phyloP scores from a whole-genome alignment of 2,113 vertebrate genomes.

The Bubalus kerabau region DNA sequence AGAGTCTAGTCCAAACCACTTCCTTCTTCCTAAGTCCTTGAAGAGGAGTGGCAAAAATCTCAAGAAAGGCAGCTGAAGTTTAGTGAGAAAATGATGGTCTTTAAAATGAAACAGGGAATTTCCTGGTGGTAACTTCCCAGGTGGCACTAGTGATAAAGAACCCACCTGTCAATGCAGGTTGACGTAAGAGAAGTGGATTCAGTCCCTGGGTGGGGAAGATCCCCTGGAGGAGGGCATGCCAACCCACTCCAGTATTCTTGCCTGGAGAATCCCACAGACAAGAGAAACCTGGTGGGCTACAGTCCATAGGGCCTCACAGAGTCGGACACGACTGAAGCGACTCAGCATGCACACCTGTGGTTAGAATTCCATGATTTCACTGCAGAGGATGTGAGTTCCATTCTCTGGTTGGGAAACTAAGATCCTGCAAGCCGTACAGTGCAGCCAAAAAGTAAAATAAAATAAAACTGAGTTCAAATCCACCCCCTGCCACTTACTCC shows the following conservation, averaged over 20 bases:
- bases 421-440: background rate
- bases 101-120: background rate
- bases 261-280: background rate
- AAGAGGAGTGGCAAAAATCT: background rate
- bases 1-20: slow-evolving; percentile 45
- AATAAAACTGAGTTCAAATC: background rate
- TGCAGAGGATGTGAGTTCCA: background rate
- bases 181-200: background rate
- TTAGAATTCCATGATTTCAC: background rate
- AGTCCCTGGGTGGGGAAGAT: background rate
- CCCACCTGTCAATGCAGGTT: background rate
- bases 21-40: slow-evolving; percentile 13
- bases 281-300: background rate
- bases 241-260: background rate
- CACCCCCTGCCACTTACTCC: background rate
- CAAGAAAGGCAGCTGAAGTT: background rate
- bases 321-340: background rate
- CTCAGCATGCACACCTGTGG: background rate
- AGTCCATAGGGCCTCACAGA: background rate
- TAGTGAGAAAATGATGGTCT: background rate
- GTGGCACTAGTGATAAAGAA: background rate
- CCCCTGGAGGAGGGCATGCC: background rate
- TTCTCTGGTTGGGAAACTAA: background rate
- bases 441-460: background rate
- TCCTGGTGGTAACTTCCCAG: background rate